phyloP scores from a whole-genome alignment of 35 echinoderm and acorn worm genomes.

The Ptychodera flava region DNA sequence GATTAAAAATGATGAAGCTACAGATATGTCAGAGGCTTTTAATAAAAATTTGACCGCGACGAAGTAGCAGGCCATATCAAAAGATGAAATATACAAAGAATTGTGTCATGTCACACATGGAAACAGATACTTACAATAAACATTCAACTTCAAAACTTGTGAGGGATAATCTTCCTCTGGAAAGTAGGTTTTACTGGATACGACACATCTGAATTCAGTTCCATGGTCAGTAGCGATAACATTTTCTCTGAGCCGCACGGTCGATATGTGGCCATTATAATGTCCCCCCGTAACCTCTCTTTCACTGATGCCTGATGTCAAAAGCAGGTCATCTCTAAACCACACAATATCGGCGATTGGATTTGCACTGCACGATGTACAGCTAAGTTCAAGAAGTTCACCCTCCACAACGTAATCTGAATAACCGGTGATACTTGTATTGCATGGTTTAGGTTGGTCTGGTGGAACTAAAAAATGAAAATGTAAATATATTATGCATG shows the following conservation, averaged over 20 bases:
- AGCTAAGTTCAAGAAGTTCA: neutral
- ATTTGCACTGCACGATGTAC: neutral
- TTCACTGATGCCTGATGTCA: neutral
- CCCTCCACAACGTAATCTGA: neutral
- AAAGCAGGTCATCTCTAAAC: neutral
- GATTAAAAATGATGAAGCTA: too few species aligned
- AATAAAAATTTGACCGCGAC: too few species aligned
- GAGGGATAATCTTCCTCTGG: neutral
- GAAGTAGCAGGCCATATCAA: too few species aligned
- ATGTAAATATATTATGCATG: neutral
- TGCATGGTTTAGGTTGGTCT: neutral
- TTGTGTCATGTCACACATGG: too few species aligned
- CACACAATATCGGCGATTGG: neutral
- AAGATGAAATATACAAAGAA: too few species aligned
- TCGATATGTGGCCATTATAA: neutral
- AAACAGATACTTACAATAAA: neutral
- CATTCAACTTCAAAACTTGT: neutral
- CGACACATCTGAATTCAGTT: neutral
- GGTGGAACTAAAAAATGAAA: neutral
- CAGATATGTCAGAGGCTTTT: too few species aligned
- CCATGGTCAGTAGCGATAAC: neutral
- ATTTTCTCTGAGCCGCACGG: neutral
- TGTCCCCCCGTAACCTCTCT: neutral
- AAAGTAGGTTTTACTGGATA: neutral
- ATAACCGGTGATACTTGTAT: neutral